Conservation (phyloP, 2,888 invertebrate genomes). For the Lithosia quadra region DNA sequence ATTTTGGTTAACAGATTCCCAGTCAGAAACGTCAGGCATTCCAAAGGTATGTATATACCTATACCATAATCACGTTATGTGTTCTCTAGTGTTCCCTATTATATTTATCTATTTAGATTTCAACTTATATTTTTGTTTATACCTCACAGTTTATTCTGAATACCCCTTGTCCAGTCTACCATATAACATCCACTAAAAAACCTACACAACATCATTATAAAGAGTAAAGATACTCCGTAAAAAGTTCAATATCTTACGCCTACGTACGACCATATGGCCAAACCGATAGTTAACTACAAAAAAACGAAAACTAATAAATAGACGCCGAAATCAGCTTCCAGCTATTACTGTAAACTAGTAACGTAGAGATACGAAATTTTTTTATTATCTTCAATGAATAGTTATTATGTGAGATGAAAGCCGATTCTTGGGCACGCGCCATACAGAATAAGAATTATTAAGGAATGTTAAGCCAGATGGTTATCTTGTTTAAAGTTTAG, state of each 20-base stretch:
- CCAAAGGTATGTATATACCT: too few species aligned
- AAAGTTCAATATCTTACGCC: conserved; percentile 42
- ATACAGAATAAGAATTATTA: conserved; percentile 44
- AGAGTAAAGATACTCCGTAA: conserved; percentile 21
- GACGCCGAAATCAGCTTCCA: conserved; percentile 54
- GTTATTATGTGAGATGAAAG: conserved; percentile 54
- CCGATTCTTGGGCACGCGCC: conserved; percentile 52
- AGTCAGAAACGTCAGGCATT: too few species aligned
- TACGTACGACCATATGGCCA: conserved; percentile 52
- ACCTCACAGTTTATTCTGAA: too few species aligned
- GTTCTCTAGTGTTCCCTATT: too few species aligned
- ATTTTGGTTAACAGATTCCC: too few species aligned
- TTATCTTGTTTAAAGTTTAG: conserved; percentile 34
- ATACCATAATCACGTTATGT: too few species aligned
- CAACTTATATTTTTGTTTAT: too few species aligned
- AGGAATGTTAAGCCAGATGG: conserved; percentile 53
- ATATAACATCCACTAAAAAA: not conserved
- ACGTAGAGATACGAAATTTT: conserved; percentile 53
- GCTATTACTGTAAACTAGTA: conserved; percentile 54
- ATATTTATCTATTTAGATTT: too few species aligned
- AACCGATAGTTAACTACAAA: conserved; percentile 47
- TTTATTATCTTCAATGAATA: conserved; percentile 51
- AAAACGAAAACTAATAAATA: conserved; percentile 54
- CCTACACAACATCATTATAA: conserved; percentile 11
- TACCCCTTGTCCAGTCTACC: not conserved